A percentile compares a stretch with the other conserved stretches of the same genome.
Conservation (phyloP, 2,113 vertebrate species). For the Elanoides forficatus region DNA sequence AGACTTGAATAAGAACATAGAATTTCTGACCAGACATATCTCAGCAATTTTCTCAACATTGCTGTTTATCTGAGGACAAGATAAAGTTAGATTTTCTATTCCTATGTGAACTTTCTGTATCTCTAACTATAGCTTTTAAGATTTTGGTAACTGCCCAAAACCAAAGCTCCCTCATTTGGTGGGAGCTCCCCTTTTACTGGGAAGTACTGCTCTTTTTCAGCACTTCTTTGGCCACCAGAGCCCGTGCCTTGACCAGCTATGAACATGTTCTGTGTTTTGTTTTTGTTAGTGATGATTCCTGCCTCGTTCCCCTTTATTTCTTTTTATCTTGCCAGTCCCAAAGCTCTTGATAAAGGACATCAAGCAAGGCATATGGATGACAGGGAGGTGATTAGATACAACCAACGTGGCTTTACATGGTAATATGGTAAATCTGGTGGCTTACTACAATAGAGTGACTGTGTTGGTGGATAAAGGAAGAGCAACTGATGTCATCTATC, state of each 20-base stretch:
- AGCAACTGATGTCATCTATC: not conserved
- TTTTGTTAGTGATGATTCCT: not conserved
- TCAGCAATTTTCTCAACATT: not conserved
- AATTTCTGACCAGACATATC: not conserved
- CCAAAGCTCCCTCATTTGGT: rapidly evolving
- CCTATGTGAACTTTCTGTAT: not conserved
- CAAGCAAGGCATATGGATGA: not conserved
- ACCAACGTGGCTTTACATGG: not conserved
- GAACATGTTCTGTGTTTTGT: not conserved
- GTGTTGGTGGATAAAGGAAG: not conserved
- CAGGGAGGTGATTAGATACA: not conserved
- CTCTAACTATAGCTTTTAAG: not conserved
- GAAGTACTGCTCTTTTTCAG: not conserved
- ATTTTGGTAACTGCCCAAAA: not conserved
- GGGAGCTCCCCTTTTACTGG: not conserved
- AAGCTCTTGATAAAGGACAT: not conserved
- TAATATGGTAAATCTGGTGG: not conserved
- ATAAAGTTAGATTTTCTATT: not conserved
- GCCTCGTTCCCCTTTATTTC: not conserved
- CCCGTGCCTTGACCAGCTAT: not conserved
- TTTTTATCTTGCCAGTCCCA: not conserved
- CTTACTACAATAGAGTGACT: not conserved
- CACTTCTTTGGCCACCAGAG: not conserved
- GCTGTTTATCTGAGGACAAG: not conserved
- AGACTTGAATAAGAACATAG: not conserved